Percentiles rank a stretch among this genome's conserved stretches.
phyloP scores from a whole-genome alignment of 2,113 vertebrate species.

The Oreochromis niloticus region DNA sequence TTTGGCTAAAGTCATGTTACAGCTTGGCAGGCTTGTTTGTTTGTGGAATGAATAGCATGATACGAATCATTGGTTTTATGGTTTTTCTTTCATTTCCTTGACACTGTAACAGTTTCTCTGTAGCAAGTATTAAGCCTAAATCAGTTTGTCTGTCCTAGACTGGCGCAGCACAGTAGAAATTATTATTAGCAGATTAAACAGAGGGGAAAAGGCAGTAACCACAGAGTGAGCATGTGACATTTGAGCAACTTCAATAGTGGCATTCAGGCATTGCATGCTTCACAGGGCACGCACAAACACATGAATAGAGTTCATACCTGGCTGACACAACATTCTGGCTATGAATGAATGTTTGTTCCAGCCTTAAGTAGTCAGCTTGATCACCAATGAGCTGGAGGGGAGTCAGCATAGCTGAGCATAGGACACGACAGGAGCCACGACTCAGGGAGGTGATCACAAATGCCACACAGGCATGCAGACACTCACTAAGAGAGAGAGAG shows the following conservation, averaged over 20 bases:
- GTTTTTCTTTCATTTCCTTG: background rate
- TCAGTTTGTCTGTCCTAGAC: background rate
- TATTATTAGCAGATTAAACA: background rate
- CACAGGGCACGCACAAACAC: accelerated
- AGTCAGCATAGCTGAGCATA: background rate
- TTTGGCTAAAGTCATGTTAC: background rate
- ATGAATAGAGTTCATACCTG: background rate
- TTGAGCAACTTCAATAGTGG: background rate
- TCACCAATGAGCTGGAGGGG: background rate
- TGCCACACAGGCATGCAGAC: background rate
- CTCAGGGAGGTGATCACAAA: background rate
- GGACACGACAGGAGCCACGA: background rate
- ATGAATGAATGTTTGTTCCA: background rate
- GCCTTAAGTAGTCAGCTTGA: background rate
- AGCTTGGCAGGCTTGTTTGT: background rate
- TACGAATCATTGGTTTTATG: background rate
- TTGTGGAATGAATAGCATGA: accelerated
- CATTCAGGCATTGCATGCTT: background rate
- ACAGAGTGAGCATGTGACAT: background rate
- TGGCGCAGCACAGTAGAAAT: background rate
- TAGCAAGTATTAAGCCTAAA: background rate
- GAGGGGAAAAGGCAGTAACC: background rate
- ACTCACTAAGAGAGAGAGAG: accelerated
- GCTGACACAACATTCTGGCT: background rate
- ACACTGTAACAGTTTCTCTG: accelerated